phyloP scores from a whole-genome alignment of 1,140 invertebrate species.

The Hylaeus anthracinus region DNA sequence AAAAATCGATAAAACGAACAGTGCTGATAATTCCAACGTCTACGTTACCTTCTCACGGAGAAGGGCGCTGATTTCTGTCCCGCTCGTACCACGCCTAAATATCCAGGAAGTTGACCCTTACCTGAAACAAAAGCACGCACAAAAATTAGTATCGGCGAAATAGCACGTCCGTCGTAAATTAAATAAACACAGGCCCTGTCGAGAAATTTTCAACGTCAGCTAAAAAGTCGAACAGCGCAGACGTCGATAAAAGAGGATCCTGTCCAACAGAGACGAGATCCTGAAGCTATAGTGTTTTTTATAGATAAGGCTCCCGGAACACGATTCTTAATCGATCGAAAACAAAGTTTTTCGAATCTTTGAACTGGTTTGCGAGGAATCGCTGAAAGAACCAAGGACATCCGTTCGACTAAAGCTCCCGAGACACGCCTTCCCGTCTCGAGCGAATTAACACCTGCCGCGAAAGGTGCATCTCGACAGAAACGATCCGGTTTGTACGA shows the following conservation, averaged over 20 bases:
- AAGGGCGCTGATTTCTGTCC: not conserved
- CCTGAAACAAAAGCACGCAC: constrained; percentile 66
- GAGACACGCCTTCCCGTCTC: not conserved
- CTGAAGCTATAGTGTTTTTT: too few species aligned
- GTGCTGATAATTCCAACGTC: constrained; percentile 43
- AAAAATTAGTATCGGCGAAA: not conserved
- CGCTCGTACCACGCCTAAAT: not conserved
- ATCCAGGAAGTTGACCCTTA: constrained; percentile 54
- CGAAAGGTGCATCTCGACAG: not conserved
- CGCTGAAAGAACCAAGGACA: not conserved
- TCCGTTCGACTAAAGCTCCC: not conserved
- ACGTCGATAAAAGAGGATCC: too few species aligned
- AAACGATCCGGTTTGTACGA: not conserved
- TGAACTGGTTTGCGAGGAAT: too few species aligned
- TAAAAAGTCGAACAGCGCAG: too few species aligned
- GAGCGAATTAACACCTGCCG: not conserved
- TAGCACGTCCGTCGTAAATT: too few species aligned
- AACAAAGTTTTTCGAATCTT: too few species aligned
- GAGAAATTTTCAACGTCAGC: too few species aligned
- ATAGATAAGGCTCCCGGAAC: too few species aligned
- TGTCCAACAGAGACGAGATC: not conserved
- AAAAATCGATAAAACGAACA: not conserved
- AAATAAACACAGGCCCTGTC: too few species aligned
- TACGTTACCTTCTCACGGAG: constrained; percentile 54
- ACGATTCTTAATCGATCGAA: too few species aligned